Percentiles rank a stretch among this genome's conserved stretches.
Conservation (phyloP, 2,113 vertebrate species). For the Galbula dea region DNA sequence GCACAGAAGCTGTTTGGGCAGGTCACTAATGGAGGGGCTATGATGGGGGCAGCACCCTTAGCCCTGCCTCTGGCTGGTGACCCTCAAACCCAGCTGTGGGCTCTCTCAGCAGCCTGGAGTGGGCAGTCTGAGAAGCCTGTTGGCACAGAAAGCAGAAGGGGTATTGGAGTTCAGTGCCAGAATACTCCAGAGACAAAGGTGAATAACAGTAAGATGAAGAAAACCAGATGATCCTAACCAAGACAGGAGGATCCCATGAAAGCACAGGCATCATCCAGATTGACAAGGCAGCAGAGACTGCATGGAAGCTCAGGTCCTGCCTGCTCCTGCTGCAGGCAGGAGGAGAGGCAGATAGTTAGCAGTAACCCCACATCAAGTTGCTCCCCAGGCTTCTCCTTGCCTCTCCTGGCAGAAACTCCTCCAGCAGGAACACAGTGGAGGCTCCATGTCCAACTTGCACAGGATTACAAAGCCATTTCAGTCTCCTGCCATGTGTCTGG, state of each 20-base stretch:
- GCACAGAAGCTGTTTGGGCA: background rate
- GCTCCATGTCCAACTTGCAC: background rate
- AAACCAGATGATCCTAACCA: background rate
- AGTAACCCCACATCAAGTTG: background rate
- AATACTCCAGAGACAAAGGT: background rate
- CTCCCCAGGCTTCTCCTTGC: background rate
- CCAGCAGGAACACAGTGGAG: accelerated
- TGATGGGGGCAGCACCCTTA: accelerated
- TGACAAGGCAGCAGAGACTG: accelerated
- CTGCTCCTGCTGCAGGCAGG: background rate
- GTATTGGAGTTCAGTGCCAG: background rate
- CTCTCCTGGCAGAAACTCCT: background rate
- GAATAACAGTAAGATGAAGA: background rate
- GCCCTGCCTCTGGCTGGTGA: accelerated
- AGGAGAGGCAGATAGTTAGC: background rate
- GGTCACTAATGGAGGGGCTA: background rate
- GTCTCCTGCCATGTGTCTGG: accelerated
- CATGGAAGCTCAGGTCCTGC: background rate
- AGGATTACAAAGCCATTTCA: background rate
- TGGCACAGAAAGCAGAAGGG: background rate
- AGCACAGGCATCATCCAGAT: accelerated
- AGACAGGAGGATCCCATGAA: background rate
- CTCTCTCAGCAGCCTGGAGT: accelerated
- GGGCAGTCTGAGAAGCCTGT: too few species aligned
- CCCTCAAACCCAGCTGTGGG: accelerated